Conservation (phyloP, 2,888 invertebrate species). For the Cephalotes varians region DNA sequence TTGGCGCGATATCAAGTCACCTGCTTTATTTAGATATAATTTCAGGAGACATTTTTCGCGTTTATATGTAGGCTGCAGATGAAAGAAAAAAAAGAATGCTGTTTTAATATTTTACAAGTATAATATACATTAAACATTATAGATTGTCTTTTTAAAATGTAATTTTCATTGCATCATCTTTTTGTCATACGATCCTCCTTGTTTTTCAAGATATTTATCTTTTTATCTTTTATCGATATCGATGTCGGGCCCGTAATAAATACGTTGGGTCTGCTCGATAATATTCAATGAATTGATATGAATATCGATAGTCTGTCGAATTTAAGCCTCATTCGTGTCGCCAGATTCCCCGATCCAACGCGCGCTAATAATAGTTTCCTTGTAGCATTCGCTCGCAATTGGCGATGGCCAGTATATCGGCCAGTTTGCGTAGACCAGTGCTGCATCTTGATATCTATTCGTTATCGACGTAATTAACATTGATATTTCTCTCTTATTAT, state of each 20-base stretch:
- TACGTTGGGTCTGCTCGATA: neutral
- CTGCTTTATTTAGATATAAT: neutral
- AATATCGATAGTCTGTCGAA: constrained; percentile 28
- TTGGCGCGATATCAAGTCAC: neutral
- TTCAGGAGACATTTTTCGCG: neutral
- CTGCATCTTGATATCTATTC: constrained; percentile 23
- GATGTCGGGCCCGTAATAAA: neutral
- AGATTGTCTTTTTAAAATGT: neutral
- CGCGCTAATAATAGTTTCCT: constrained; percentile 46
- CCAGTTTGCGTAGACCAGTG: neutral
- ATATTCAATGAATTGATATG: constrained; percentile 12
- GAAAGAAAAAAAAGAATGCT: neutral
- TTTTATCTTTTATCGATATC: neutral
- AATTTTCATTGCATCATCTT: neutral
- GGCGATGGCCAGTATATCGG: constrained; percentile 18
- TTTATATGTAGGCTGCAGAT: neutral
- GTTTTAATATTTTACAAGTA: neutral
- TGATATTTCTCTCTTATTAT: constrained; percentile 16
- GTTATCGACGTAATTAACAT: constrained; percentile 40
- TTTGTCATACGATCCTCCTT: neutral
- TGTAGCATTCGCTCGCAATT: constrained; percentile 31
- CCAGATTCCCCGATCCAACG: constrained; percentile 22
- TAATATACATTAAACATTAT: neutral
- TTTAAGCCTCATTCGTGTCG: constrained; percentile 15
- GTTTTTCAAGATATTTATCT: neutral